phyloP scores from a whole-genome alignment of 2,797 vertebrate genomes.

The Luscinia luscinia region DNA sequence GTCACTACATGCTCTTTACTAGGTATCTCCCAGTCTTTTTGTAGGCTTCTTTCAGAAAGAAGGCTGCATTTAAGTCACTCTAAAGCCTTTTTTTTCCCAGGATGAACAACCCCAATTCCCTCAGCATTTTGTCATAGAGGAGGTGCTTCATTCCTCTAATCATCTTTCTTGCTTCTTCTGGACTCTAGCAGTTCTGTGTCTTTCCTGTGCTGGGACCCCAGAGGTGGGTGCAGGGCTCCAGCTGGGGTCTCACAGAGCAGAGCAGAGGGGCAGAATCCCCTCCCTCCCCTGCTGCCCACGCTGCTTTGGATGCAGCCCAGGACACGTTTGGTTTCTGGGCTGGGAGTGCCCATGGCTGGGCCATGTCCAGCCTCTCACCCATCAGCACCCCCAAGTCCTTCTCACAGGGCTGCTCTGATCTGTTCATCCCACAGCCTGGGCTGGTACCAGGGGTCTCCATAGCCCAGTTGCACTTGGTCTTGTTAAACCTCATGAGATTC shows the following conservation, averaged over 20 bases:
- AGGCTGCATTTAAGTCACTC: not conserved
- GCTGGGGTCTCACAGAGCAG: not conserved
- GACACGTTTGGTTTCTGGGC: not conserved
- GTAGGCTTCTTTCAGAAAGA: not conserved
- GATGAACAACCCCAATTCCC: not conserved
- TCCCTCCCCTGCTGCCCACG: not conserved
- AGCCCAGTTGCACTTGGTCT: not conserved
- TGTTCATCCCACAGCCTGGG: not conserved
- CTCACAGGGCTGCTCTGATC: fast-evolving
- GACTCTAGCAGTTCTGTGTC: fast-evolving
- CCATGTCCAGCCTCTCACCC: not conserved
- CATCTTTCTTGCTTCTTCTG: not conserved
- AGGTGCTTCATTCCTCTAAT: fast-evolving
- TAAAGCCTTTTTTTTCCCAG: not conserved
- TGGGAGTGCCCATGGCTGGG: not conserved
- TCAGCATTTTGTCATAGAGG: not conserved
- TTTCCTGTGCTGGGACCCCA: too few species aligned
- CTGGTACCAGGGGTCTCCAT: fast-evolving
- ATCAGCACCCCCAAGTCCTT: not conserved
- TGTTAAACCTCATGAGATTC: not conserved
- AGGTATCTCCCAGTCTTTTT: not conserved
- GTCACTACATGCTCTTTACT: not conserved
- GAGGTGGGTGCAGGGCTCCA: not conserved
- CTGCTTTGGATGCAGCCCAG: not conserved
- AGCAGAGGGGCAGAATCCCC: not conserved